These are phyloP conservation scores for Lordiphosa mommai DNA, from an alignment of 1,140 invertebrate genomes.

Conservation along the genomic window DNA sequence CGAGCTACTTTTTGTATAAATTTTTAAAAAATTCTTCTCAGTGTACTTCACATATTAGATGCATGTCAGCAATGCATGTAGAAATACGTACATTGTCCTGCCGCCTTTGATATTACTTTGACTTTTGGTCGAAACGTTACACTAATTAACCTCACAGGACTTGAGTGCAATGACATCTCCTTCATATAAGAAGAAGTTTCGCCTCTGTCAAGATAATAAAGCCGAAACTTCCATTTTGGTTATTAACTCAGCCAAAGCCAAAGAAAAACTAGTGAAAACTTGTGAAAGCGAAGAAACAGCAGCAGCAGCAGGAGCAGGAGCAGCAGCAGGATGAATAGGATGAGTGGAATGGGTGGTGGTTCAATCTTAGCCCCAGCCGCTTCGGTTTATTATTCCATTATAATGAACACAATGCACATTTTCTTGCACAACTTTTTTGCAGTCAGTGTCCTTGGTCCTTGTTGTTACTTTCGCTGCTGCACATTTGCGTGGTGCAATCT, in stretches of 20 bases:
- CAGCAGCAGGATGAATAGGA: background rate
- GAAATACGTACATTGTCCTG: constrained; percentile 29
- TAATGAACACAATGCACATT: constrained; percentile 73
- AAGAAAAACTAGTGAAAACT: constrained; percentile 28
- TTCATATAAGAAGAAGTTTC: constrained; percentile 2
- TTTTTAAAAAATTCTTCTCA: background rate
- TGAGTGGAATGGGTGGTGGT: background rate
- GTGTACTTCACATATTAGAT: background rate
- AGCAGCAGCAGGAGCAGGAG: constrained; percentile 1
- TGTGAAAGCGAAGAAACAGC: constrained; percentile 16
- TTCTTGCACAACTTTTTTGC: constrained; percentile 55
- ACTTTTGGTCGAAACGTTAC: constrained; percentile 31
- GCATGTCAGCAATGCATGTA: background rate
- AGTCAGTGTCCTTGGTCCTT: constrained; percentile 35
- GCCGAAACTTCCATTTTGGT: constrained; percentile 32
- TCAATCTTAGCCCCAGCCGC: constrained; percentile 38
- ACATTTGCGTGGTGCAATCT: constrained; percentile 69
- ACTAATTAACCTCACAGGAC: constrained; percentile 43
- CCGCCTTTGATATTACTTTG: constrained; percentile 12
- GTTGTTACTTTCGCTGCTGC: constrained; percentile 59
- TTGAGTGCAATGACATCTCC: background rate
- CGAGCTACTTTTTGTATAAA: too few relatives aligned
- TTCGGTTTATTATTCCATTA: constrained; percentile 74
- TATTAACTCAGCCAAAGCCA: constrained; percentile 26
- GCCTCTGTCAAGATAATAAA: constrained; percentile 29